Base-by-base conservation (phyloP, 2,113 vertebrate species). In the Gorilla gorilla region DNA sequence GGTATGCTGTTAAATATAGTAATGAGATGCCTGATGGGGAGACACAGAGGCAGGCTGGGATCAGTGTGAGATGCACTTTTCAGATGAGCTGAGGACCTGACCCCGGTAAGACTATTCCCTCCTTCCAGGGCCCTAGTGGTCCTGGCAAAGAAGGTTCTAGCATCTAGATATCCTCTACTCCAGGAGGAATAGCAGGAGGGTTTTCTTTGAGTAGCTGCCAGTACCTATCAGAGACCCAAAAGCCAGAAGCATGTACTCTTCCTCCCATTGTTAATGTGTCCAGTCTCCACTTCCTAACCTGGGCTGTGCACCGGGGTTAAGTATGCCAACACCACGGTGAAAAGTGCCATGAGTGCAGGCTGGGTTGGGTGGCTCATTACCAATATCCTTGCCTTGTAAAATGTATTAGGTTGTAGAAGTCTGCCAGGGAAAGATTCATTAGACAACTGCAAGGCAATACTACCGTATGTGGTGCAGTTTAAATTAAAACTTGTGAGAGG, bases 181-280 rank as follows among this genome's bases (percentile, higher is more conserved):
- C 27, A 70, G 59, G 20, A 96, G 27, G 20, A 61, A 75, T 45
- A 23, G 10, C 1, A 4, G 40, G 40, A 88, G 43, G 52, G 9
- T 43, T 76, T 85, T 88, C 43, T 75, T 79, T 96, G 92, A 76
- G 8, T 52, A 22, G 30, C 52, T 85, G 88, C 83, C 86, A 94
- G 1, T 38, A 57, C 20, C 43, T 55, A 40, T 70, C 88, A 87
- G 73, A 86, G 89, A 38, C 82, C 89, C 48, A 35, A 68, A 90
- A 38, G 35, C 64, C 92, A 92, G 87, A 87, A 64, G 48, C 18
- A 16, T 8, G 6, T 1, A 2, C 0, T 70, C 83, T 75, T 70
- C 89, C 96, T 97, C 8, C n/a, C 52, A 43, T 89, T 79, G 94
- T 78, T 83, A 59, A 23, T 1, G 1, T 22, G 20, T 75, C 38